These are phyloP conservation scores for Lysandra bellargus DNA, from an alignment of 2,888 invertebrate species.

Conservation along the genomic window DNA sequence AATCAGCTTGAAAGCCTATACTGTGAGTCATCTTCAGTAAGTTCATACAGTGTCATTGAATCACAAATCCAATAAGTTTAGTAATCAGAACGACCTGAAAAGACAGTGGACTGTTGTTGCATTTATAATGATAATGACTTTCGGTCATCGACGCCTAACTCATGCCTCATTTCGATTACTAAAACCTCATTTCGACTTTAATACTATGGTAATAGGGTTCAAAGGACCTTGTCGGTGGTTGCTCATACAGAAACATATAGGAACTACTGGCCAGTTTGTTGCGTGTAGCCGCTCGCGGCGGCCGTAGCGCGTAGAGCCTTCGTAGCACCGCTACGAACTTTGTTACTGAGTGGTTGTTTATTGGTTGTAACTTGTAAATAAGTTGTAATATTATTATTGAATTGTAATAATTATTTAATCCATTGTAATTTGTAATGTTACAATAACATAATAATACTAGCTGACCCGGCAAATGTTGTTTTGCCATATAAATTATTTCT, in stretches of 20 bases:
- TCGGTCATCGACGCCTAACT: slow-evolving; percentile 10
- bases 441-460: too few species aligned
- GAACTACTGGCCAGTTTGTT: slow-evolving; percentile 11
- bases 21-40: neutral
- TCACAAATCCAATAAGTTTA: neutral
- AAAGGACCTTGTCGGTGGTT: neutral
- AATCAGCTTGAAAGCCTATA: neutral
- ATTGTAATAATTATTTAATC: too few species aligned
- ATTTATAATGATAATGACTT: slow-evolving; percentile 1
- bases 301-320: slow-evolving; percentile 44
- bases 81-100: slow-evolving; percentile 5
- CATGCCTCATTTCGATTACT: neutral
- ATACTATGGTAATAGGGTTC: neutral
- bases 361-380: slow-evolving; percentile 13
- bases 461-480: too few species aligned
- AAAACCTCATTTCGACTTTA: neutral
- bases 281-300: slow-evolving; percentile 42
- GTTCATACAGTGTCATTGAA: slow-evolving; percentile 2
- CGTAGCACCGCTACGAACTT: slow-evolving; percentile 40
- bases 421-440: too few species aligned
- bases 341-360: neutral
- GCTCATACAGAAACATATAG: neutral
- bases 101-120: neutral
- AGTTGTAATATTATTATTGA: neutral
- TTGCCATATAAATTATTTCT: too few species aligned